Base-by-base conservation (phyloP, 2,797 vertebrate genomes). In the Scleropages formosus region DNA sequence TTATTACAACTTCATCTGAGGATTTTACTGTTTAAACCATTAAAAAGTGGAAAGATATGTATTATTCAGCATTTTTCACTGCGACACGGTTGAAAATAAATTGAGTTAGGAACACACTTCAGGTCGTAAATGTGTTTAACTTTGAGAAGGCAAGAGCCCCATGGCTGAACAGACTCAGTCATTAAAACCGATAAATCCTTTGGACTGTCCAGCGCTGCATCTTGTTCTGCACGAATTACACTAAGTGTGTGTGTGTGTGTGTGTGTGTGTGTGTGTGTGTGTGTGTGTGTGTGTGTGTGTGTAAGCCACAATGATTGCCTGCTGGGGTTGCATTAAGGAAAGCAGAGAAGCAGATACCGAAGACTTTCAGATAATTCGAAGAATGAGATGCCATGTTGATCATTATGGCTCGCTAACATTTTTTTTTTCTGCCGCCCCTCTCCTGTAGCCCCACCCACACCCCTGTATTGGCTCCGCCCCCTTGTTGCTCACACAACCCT, bases 341-440 rank as follows among this genome's bases (percentile, higher is more conserved):
- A 22, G 64, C 80, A 78, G 76, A 76, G 75, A 75, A 62, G 78
- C 64, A 79, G 79, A 78, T 78, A 75, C 78, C 77, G 84, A 78
- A 81, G 78, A 76, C 80, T 61, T 78, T 82, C 81, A 53, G 47
- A 69, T 78, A 66, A 82, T 74, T 78, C 75, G 80, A 72, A 78
- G 79, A 82, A 77, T 47, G 46, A 59, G 76, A 85, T 81, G 83
- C 86, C 81, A 85, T 80, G 87, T 80, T 75, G 82, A 86, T 84
- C 78, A 77, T 88, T 80, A 87, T 77, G 81, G 83, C 77, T 81
- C 76, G 84, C 76, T 70, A 76, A 81, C 82, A 84, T 80, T 77
- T 79, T 84, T 79, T 79, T 53, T 46, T 44, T 49, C 62, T 80
- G 75, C 61, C 80, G 39, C 31, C 6, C 39, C 31, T 39, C 39